These are phyloP conservation scores for Criorhina ranunculi DNA, from an alignment of 2,888 invertebrate genomes.

Conservation along the genomic window DNA sequence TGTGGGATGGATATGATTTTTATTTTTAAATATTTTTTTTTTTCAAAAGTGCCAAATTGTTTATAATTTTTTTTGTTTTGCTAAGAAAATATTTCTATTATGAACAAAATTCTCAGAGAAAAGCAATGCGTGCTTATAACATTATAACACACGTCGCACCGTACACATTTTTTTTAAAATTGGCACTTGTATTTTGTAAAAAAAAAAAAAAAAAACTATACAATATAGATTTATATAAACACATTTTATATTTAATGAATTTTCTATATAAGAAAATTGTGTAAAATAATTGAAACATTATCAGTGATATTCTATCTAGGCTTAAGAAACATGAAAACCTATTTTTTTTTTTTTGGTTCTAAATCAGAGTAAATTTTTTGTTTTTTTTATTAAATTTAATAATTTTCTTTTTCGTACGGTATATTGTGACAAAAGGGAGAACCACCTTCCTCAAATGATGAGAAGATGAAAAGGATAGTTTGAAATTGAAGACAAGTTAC, in stretches of 20 bases:
- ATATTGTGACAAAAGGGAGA: conserved; percentile 4
- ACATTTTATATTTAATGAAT: conserved; percentile 6
- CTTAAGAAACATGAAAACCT: conserved; percentile 46
- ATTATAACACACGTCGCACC: too few relatives aligned
- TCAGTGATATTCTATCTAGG: conserved; percentile 78
- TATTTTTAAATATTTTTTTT: conserved; percentile 32
- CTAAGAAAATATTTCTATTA: conserved; percentile 35
- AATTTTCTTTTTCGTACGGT: conserved; percentile 20
- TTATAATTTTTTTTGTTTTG: conserved; percentile 40
- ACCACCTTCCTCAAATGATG: background rate
- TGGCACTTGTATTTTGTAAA: conserved; percentile 69
- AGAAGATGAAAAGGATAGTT: too few relatives aligned
- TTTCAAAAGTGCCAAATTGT: conserved; percentile 72
- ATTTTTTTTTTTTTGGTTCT: conserved; percentile 41
- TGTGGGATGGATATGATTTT: conserved; percentile 49
- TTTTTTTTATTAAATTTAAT: conserved; percentile 14
- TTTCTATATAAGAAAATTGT: conserved; percentile 37
- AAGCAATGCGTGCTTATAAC: conserved; percentile 52
- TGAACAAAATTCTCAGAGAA: conserved; percentile 64
- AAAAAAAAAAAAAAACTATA: conserved; percentile 36
- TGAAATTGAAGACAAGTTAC: too few relatives aligned
- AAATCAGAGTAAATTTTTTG: conserved; percentile 4
- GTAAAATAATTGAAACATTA: conserved; percentile 72
- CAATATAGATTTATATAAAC: background rate
- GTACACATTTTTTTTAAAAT: conserved; percentile 37